Base-by-base conservation (phyloP, 2,797 vertebrate genomes). In the Scolopax rusticola region DNA sequence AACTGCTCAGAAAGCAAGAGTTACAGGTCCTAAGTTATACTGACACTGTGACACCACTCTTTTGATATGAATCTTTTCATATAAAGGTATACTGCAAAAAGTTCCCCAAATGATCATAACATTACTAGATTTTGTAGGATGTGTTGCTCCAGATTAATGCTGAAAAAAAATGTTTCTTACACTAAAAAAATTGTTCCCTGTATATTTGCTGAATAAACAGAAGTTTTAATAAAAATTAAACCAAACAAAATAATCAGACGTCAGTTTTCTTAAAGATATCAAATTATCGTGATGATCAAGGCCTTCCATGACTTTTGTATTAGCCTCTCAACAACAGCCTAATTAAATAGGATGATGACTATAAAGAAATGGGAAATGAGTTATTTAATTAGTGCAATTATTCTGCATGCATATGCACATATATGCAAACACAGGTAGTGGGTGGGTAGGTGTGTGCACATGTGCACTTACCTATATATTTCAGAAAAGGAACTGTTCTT, bases 401-500 rank as follows among this genome's bases (percentile, higher is more conserved):
- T 45, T 95, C 83, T 54, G 90, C 95, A 95, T 95, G 96, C 94
- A 94, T 95, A 90, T 78, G 76, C 76, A 93, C 63, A 70, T 75
- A 61, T 88, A 91, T 81, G 91, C 85, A 93, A 93, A 95, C 79
- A 95, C 82, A 75, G 61, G 57, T 71, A 89, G 89, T 43, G 68
- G 38, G 77, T 65, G 79, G 61, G 83, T 48, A 94, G 85, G 83
- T 68, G 93, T 94, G 92, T 96, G 96, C 93, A 93, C 61, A 56
- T 36, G 60, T 81, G 90, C 93, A 93, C 96, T 95, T 96, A 95
- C 88, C 95, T 91, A 95, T 86, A 71, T n/a, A 94, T 95, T 94
- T 96, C 94, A 93, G 94, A 95, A 95, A 88, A 95, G 90, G 90
- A 90, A 95, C 85, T 94, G 92, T 23, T 94, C 83, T 82, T 90